Conservation (phyloP, 2,888 invertebrate genomes). For the Muschampia plurimacula region DNA sequence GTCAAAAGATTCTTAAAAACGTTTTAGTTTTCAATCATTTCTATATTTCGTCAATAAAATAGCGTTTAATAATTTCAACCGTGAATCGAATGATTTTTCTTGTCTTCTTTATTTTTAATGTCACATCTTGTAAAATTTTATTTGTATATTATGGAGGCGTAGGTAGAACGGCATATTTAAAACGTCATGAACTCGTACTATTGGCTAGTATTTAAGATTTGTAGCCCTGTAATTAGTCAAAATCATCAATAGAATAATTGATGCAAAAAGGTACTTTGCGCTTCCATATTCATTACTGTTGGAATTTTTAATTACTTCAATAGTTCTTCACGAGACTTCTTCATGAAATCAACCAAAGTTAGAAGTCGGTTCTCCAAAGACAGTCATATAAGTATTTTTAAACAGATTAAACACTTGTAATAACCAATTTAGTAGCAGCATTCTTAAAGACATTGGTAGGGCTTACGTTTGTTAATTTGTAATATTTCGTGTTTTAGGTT, state of each 20-base stretch:
- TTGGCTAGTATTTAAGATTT: neutral
- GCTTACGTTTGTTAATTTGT: conserved; percentile 63
- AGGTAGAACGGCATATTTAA: neutral
- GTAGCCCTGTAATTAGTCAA: neutral
- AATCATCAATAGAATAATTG: neutral
- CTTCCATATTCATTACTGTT: neutral
- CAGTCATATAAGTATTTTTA: conserved; percentile 34
- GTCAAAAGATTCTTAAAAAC: neutral
- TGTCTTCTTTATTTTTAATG: neutral
- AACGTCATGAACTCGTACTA: neutral
- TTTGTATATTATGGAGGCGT: neutral
- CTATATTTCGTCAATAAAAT: neutral
- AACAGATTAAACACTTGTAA: conserved; percentile 14
- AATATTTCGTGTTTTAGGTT: conserved; percentile 70
- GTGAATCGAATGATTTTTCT: neutral
- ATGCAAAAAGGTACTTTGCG: neutral
- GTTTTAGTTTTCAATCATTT: neutral
- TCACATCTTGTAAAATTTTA: neutral
- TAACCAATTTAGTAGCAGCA: conserved; percentile 65
- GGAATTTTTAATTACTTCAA: neutral
- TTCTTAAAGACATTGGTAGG: conserved; percentile 77
- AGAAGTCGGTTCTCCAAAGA: conserved; percentile 52
- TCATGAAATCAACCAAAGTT: conserved; percentile 56
- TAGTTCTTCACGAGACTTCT: conserved; percentile 14
- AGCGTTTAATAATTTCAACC: neutral